Conservation (phyloP, 2,888 invertebrate species). For the Lycia hirtaria region DNA sequence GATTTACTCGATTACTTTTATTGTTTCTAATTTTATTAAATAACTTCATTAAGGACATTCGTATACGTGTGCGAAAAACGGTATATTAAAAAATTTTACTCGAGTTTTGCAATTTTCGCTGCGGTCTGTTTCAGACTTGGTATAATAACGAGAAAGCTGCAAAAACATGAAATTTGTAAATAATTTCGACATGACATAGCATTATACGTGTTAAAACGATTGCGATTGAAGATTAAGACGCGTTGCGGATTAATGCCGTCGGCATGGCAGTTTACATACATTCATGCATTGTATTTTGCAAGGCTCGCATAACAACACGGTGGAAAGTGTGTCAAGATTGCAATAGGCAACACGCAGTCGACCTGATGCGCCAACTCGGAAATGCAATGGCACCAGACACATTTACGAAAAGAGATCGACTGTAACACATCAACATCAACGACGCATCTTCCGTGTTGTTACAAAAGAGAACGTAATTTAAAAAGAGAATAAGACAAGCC, state of each 20-base stretch:
- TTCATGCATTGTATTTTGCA: conserved; percentile 72
- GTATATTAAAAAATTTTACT: conserved; percentile 38
- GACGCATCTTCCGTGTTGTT: background rate
- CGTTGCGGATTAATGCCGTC: conserved; percentile 47
- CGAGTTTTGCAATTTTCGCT: conserved; percentile 36
- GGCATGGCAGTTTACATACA: conserved; percentile 41
- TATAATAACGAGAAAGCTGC: conserved; percentile 35
- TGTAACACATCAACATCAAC: conserved; percentile 35
- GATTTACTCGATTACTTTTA: conserved; percentile 18
- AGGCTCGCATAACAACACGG: conserved; percentile 79
- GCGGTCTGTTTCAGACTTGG: conserved; percentile 39
- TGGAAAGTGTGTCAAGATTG: conserved; percentile 84
- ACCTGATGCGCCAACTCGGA: conserved; percentile 69
- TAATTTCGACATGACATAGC: conserved; percentile 36
- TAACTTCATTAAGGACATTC: conserved; percentile 41
- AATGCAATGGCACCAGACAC: conserved; percentile 65
- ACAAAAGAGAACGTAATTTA: background rate
- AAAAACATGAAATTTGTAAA: conserved; percentile 19
- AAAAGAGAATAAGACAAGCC: no score
- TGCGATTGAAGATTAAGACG: conserved; percentile 42
- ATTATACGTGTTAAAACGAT: conserved; percentile 29
- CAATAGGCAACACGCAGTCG: conserved; percentile 66
- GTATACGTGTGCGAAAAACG: conserved; percentile 30
- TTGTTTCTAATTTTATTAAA: background rate
- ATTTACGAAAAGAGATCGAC: conserved; percentile 58